Evolutionary conservation across 2,113 vertebrate genomes (phyloP).

Genomic region (Willisornis vidua): DNA sequence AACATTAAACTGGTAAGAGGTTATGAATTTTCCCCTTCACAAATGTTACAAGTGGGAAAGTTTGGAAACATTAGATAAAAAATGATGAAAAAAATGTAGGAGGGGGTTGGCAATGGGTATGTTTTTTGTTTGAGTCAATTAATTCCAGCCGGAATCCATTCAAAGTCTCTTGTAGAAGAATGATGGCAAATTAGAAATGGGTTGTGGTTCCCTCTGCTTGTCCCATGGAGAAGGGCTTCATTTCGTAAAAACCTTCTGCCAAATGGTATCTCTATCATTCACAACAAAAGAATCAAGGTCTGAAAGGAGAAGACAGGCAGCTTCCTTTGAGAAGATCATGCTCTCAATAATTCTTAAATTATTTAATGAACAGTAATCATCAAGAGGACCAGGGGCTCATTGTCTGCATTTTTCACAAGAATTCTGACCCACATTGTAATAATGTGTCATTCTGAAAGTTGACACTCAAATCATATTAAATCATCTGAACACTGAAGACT

Average conservation of each 20-base stretch:
- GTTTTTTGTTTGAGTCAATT: not conserved
- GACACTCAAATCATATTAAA: not conserved
- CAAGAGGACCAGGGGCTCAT: not conserved
- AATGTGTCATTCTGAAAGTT: not conserved
- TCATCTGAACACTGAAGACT: not conserved
- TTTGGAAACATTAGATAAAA: constrained; percentile 23
- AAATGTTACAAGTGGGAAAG: not conserved
- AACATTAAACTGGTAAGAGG: not conserved
- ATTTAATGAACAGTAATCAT: not conserved
- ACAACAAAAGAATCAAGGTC: not conserved
- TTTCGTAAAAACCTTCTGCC: not conserved
- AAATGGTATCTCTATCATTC: not conserved
- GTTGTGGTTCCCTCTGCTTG: not conserved
- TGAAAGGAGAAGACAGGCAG: not conserved
- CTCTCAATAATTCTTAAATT: not conserved
- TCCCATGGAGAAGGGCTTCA: not conserved
- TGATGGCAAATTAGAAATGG: not conserved
- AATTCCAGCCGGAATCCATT: not conserved
- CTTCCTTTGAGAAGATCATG: not conserved
- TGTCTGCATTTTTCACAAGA: not conserved
- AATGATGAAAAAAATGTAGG: not conserved
- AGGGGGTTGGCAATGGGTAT: not conserved
- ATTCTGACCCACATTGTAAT: not conserved
- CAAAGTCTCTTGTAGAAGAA: not conserved
- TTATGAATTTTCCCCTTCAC: not conserved